These are phyloP conservation scores for Silurus glanis DNA, from an alignment of 2,113 vertebrate genomes.

Conservation along the genomic window DNA sequence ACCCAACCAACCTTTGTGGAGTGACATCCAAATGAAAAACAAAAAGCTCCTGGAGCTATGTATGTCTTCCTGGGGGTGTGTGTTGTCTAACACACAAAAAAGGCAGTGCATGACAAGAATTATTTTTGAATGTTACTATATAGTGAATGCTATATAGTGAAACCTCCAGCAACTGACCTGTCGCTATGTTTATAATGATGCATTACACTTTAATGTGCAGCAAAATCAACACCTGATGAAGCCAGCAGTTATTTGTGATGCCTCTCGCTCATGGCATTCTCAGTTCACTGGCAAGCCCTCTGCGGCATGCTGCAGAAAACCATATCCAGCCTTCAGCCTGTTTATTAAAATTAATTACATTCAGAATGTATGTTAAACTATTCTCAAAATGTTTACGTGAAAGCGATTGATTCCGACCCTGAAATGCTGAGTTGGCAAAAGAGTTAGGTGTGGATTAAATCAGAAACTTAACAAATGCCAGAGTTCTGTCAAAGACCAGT, in stretches of 20 bases:
- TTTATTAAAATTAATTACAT: conserved; percentile 40
- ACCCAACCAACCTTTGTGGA: background rate
- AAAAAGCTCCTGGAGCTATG: background rate
- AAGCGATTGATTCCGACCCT: conserved; percentile 23
- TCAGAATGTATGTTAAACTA: conserved; percentile 16
- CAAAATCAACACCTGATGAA: conserved; percentile 28
- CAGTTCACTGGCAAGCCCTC: conserved; percentile 20
- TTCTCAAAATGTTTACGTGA: conserved; percentile 29
- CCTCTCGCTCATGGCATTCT: background rate
- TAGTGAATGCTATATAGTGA: background rate
- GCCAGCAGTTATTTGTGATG: conserved; percentile 13
- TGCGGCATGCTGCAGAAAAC: conserved; percentile 8
- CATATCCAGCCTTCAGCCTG: background rate
- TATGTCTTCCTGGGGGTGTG: background rate
- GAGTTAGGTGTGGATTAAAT: conserved; percentile 24
- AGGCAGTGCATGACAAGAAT: background rate
- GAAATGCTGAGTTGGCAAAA: conserved; percentile 33
- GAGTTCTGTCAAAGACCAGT: conserved; percentile 8
- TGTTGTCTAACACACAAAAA: background rate
- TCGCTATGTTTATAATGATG: conserved; percentile 25
- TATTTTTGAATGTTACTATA: conserved; percentile 6
- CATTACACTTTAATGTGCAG: conserved; percentile 6
- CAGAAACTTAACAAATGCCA: conserved; percentile 29
- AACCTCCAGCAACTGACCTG: conserved; percentile 31
- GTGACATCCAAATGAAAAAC: conserved; percentile 13